phyloP scores from a whole-genome alignment of 2,113 vertebrate species.

The Phrynosoma blainvillii region DNA sequence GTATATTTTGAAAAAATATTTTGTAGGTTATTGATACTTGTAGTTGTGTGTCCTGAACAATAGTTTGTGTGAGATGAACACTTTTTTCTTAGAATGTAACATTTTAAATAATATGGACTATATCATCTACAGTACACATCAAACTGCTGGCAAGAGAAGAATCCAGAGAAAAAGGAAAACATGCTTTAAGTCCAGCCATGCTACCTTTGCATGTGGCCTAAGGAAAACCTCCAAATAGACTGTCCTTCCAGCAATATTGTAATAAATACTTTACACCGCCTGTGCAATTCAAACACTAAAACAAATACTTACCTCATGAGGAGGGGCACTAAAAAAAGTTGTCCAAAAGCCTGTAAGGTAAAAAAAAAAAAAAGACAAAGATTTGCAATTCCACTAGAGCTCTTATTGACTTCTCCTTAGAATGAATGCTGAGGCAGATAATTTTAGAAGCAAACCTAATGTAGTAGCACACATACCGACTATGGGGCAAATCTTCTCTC shows the following conservation, averaged over 20 bases:
- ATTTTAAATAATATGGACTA: not conserved
- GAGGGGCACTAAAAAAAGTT: conserved; percentile 57
- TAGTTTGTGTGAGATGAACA: too few relatives aligned
- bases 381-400: not conserved
- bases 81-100: too few relatives aligned
- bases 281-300: conserved; percentile 17
- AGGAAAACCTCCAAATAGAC: not conserved
- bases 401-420: not conserved
- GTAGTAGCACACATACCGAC: not conserved
- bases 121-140: not conserved
- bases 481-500: not conserved
- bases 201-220: not conserved
- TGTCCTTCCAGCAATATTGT: not conserved
- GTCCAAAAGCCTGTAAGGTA: conserved; percentile 64
- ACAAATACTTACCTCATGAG: conserved; percentile 60
- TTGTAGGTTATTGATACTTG: too few relatives aligned
- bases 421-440: not conserved
- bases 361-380: conserved; percentile 24
- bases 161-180: not conserved
- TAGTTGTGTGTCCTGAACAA: too few relatives aligned
- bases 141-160: not conserved
- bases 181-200: not conserved
- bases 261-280: not conserved
- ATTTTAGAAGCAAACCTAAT: not conserved
- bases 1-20: too few relatives aligned